Evolutionary conservation across 2,113 vertebrate species (phyloP), one percentile per base, ranked within the genome.

Genomic region (Electrona antarctica): DNA sequence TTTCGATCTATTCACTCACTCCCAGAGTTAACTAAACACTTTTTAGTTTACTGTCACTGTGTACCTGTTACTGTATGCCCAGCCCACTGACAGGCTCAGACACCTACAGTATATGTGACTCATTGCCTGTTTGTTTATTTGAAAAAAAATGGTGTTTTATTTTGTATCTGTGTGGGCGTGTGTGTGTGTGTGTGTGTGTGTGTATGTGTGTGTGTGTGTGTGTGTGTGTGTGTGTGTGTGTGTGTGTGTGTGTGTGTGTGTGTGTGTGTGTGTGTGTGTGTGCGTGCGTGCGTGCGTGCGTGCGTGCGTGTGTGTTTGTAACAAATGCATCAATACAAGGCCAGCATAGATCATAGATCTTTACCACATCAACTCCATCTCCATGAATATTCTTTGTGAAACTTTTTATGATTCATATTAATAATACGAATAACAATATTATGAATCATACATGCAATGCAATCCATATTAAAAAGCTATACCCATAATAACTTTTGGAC

Each of bases 371-470:
- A 48, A 68, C 61, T 73, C 76, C 68, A 67, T 67, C 29, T 0
- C 58, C 28, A 58, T 64, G 13, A 77, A 66, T 50, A 65, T 71
- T 50, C 69, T 66, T 71, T 50, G 71, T 69, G 52, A 45, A 60
- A 73, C 11, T 67, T 75, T 74, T 69, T 74, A 51, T 28, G 7
- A 48, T 68, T 65, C 0, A 63, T 51, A 50, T 74, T 78, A 8
- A 7, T 78, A 8, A 7, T 33, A 58, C 54, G 11, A 62, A 41
- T 4, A 41, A 28, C 7, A n/a, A 10, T 67, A 84, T 76, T 49
- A 68, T 73, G 84, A 83, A 58, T 75, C 67, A 76, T 67, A 58
- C 66, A 21, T 75, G 51, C 50, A 61, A 21, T 75, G 51, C 50
- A 61, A 75, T 48, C 47, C 59, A 29, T 33, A 77, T 79, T 69